Base-by-base conservation (phyloP, 2,113 vertebrate genomes). In the Esox niger region DNA sequence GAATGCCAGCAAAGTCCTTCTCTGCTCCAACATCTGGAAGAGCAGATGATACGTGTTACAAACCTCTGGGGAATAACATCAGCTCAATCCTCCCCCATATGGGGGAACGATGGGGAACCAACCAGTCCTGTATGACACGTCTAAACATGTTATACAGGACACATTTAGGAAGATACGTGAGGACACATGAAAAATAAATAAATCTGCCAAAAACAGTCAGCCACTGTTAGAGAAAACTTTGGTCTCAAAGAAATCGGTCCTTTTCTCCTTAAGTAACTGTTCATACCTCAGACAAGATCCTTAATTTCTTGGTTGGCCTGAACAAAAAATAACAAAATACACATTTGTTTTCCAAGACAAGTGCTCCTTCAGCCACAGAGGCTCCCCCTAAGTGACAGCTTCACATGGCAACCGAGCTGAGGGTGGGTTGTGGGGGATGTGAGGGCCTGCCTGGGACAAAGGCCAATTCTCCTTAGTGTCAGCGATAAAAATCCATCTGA, bases 401-500 rank as follows among this genome's bases (percentile, higher is more conserved):
- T 56, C 21, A 56, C 25, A 8, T 21, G n/a, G 20, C 6, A 54
- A 54, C 6, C 23, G 23, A 20, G n/a, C 20, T n/a, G 47, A 52
- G 47, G n/a, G n/a, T 17, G n/a, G 47, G n/a, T 2, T 21, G 2
- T 2, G 2, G 6, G 29, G 80, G 66, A 64, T 76, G 74, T 74
- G 80, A 60, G 58, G 67, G 79, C 71, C 69, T 70, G 73, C 72
- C 70, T 60, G 69, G 80, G 74, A 79, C 64, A 74, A 94, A 93
- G 92, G 91, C 92, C 93, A 92, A 94, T 95, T 93, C 94, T 90
- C 92, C 93, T 94, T 93, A 94, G 94, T 96, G 95, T 90, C 91
- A 92, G 92, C 93, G 92, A 95, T 94, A 95, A 95, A 96, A 96
- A 84, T 95, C 94, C 93, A 94, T 94, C 95, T 96, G 95, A 96